Base-by-base conservation (phyloP, 2,113 vertebrate genomes). In the Colossoma macropomum region DNA sequence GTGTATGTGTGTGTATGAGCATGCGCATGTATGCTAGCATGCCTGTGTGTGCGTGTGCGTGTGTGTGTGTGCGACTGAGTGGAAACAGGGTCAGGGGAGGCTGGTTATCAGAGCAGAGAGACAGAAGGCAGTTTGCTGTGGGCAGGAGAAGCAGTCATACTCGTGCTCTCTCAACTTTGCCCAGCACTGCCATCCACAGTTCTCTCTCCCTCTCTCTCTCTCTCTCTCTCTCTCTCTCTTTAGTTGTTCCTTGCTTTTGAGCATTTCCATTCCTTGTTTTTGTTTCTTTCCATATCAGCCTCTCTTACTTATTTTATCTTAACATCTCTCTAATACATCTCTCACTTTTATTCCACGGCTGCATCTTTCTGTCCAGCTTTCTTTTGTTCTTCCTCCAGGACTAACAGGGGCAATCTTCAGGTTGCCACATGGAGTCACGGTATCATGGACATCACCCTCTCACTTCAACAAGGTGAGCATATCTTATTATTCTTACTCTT, bases 31-130 rank as follows among this genome's bases (percentile, higher is more conserved):
- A 60, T 79, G 68, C 16, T 41, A 66, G 48, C 56, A 7, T 62
- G 71, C 45, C 10, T 82, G 76, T 41, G 69, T 75, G 72, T 38
- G 72, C 68, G 77, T 75, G 68, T 78, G 69, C 62, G 74, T 75
- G 25, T 72, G 68, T 48, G 69, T 66, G 75, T 50, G 54, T 23
- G 66, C 50, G 65, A 50, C 9, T 17, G 59, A 79, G 82, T 71
- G 70, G 80, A 75, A 80, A 80, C 71, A 74, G 80, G 83, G 84
- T 85, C 63, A 84, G 65, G 41, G 71, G 69, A 83, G 79, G 82
- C 78, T 88, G 84, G 75, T 84, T 84, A 88, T 82, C 82, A 86
- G 84, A 86, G 79, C 84, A 86, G 75, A 84, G 78, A 84, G 63
- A 81, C 81, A 85, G 77, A 83, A 81, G 73, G 71, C 84, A 81